These are phyloP conservation scores for Drosophila parvula DNA, from an alignment of 1,140 invertebrate genomes.

Conservation along the genomic window DNA sequence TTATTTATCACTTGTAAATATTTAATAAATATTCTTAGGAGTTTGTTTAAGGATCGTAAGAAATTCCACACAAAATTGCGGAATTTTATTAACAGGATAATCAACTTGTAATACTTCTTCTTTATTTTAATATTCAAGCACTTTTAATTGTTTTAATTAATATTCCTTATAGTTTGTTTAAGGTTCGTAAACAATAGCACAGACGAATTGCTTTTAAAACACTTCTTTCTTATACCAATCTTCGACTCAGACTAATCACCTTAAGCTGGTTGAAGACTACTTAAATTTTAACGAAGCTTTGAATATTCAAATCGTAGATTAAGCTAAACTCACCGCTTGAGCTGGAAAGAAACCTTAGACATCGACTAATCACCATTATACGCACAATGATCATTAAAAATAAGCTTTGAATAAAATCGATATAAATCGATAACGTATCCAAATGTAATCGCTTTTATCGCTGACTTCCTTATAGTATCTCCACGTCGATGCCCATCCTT, in stretches of 20 bases:
- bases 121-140: background rate
- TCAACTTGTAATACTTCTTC: no score
- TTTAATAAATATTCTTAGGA: no score
- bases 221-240: constrained; percentile 1
- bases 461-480: constrained; percentile 26
- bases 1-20: no score
- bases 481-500: constrained; percentile 8
- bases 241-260: background rate
- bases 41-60: no score
- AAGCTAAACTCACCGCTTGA: background rate
- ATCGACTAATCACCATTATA: background rate
- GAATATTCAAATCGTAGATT: background rate
- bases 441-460: background rate
- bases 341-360: no score
- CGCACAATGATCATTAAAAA: background rate
- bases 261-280: background rate
- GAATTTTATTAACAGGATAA: no score
- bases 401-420: background rate
- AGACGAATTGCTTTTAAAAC: background rate
- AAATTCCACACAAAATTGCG: no score
- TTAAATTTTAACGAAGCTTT: constrained; percentile 3
- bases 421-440: background rate
- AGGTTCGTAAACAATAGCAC: background rate
- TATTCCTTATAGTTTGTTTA: background rate
- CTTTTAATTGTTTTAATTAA: background rate